Conservation (phyloP, 1,140 invertebrate species). For the Caerostris extrusa region DNA sequence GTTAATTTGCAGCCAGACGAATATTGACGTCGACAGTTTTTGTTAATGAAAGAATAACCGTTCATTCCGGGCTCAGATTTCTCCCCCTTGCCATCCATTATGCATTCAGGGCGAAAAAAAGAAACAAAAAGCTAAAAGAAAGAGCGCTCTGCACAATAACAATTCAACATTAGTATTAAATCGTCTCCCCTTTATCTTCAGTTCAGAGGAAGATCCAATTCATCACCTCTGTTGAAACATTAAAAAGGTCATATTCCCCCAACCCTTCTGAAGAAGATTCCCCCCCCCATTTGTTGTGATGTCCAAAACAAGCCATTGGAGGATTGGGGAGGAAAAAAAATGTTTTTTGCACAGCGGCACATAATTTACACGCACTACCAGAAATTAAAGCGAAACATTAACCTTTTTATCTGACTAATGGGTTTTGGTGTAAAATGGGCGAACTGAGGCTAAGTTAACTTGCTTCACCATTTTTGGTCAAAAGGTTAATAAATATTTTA, state of each 20-base stretch:
- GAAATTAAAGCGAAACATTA: slow-evolving; percentile 71
- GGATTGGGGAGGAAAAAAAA: not conserved
- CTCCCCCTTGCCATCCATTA: not conserved
- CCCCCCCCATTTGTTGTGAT: not conserved
- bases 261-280: too few species aligned
- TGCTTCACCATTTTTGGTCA: too few species aligned
- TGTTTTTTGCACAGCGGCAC: not conserved
- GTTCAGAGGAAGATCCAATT: not conserved
- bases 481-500: too few species aligned
- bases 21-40: not conserved
- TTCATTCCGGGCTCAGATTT: not conserved
- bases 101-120: not conserved
- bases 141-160: not conserved
- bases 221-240: slow-evolving; percentile 52
- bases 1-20: not conserved
- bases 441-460: too few species aligned
- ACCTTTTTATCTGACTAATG: slow-evolving; percentile 68
- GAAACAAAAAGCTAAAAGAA: not conserved
- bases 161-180: slow-evolving; percentile 39
- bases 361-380: slow-evolving; percentile 38
- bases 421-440: not conserved
- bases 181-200: not conserved
- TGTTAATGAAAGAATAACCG: not conserved
- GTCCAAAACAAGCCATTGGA: slow-evolving; percentile 55
- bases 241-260: slow-evolving; percentile 63